Conservation (phyloP, 2,113 vertebrate species). For the Dipodomys spectabilis region DNA sequence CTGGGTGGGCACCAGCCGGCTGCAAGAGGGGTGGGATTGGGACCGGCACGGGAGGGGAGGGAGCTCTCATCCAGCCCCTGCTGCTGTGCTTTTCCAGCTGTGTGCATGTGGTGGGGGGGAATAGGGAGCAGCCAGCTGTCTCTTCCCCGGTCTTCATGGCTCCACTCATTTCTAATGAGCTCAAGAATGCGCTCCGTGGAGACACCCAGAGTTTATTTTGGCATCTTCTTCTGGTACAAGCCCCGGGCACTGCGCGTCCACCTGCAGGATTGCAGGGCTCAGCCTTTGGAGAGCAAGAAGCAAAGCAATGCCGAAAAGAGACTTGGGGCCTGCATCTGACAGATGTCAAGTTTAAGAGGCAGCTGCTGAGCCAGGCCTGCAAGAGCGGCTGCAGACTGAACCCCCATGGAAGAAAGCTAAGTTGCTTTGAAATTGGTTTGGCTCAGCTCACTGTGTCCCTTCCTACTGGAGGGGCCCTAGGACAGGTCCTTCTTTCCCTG, state of each 20-base stretch:
- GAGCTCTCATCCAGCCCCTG: not conserved
- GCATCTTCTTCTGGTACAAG: not conserved
- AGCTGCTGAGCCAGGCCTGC: not conserved
- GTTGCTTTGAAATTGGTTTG: not conserved
- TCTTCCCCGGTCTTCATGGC: conserved; percentile 20
- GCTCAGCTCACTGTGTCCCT: not conserved
- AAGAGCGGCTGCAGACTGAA: accelerated
- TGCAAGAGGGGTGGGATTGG: too few species aligned
- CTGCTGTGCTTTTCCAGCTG: not conserved
- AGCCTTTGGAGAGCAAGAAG: not conserved
- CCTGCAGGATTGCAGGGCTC: not conserved
- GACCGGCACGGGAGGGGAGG: too few species aligned
- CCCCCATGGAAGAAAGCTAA: not conserved
- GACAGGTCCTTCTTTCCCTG: too few species aligned
- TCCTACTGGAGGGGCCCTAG: not conserved
- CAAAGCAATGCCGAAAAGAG: not conserved
- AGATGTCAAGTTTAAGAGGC: accelerated
- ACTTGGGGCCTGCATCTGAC: not conserved
- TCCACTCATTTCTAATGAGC: conserved; percentile 46
- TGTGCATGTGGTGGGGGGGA: not conserved
- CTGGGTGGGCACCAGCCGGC: too few species aligned
- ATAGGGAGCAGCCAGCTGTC: not conserved
- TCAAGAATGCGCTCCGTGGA: conserved; percentile 68
- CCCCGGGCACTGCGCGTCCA: not conserved
- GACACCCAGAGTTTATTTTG: conserved; percentile 28